A percentile compares a stretch with the other conserved stretches of the same genome.
Conservation (phyloP, 2,113 vertebrate species). For the Buteo buteo region DNA sequence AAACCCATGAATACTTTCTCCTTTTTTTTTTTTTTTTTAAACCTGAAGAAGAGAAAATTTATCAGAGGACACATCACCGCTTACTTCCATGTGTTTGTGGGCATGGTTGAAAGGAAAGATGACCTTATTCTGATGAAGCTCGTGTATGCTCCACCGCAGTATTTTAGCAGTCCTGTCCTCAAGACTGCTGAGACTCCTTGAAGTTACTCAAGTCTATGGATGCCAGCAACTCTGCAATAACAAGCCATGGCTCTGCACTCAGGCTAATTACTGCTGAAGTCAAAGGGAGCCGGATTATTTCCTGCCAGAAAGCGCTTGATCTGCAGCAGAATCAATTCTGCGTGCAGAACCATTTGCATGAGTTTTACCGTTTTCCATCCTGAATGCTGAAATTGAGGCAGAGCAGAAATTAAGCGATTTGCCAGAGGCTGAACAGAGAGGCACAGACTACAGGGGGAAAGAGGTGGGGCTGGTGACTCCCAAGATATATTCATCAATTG, state of each 20-base stretch:
- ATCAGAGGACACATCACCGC: background rate
- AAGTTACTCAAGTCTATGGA: background rate
- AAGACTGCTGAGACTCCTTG: background rate
- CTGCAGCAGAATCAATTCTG: background rate
- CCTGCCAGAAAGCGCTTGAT: background rate
- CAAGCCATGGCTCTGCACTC: background rate
- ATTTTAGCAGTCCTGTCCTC: background rate
- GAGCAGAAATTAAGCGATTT: background rate
- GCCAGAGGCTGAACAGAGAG: background rate
- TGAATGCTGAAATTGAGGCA: background rate
- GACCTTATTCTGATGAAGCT: background rate
- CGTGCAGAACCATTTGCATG: background rate
- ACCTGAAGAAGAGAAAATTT: background rate
- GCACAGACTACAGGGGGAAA: background rate
- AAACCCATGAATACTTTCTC: background rate
- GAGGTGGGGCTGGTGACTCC: background rate
- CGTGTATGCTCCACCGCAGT: background rate
- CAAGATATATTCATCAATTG: background rate
- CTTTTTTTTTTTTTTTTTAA: background rate
- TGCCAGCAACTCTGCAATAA: background rate
- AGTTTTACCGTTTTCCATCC: background rate
- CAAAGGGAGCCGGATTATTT: background rate
- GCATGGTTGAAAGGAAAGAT: background rate
- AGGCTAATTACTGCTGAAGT: background rate
- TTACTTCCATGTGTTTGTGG: background rate